A percentile compares a stretch with the other conserved stretches of the same genome.
These are phyloP conservation scores for Saccostrea echinata DNA, from an alignment of 1,140 invertebrate species.

Conservation along the genomic window DNA sequence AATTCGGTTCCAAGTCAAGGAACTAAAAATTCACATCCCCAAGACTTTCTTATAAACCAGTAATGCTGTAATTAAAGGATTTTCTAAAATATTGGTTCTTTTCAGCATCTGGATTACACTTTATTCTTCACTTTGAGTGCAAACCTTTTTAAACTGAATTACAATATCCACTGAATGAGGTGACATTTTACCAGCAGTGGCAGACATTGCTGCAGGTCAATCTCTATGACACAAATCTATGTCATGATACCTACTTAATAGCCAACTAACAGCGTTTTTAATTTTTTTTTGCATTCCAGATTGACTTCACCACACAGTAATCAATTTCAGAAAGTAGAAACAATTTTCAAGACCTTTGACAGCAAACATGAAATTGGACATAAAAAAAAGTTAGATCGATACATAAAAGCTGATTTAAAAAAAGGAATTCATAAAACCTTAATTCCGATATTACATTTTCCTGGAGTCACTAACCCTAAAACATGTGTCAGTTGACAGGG, in stretches of 20 bases:
- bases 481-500: slow-evolving; percentile 8
- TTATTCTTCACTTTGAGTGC: no score
- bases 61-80: no score
- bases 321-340: not conserved
- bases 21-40: no score
- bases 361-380: not conserved
- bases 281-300: not conserved
- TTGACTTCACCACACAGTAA: not conserved
- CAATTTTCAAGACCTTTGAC: not conserved
- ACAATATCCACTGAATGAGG: not conserved
- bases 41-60: no score
- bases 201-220: not conserved
- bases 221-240: not conserved
- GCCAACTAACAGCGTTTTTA: not conserved
- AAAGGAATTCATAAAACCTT: slow-evolving; percentile 9
- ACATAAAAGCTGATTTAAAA: not conserved
- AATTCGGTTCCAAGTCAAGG: no score
- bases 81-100: no score
- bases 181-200: not conserved
- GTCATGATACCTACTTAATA: slow-evolving; percentile 26
- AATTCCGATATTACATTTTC: slow-evolving; percentile 31
- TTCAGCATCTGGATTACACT: no score
- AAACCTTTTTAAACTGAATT: no score
- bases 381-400: slow-evolving; percentile 18
- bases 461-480: not conserved